These are phyloP conservation scores for Zaprionus kolodkinae DNA, from an alignment of 1,140 invertebrate genomes.

Conservation along the genomic window DNA sequence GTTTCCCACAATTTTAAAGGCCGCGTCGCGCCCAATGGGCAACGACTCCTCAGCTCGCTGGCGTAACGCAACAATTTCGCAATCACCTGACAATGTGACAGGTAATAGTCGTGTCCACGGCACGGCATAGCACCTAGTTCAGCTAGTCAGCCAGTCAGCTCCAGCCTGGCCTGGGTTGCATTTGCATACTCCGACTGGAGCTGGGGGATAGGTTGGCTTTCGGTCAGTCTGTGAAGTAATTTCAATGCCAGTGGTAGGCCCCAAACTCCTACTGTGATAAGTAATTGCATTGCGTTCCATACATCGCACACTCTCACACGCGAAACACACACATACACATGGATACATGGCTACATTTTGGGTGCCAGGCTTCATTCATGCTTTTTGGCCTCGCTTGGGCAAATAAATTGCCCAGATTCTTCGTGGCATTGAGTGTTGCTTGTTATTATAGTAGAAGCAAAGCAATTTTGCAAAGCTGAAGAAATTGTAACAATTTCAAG, in stretches of 20 bases:
- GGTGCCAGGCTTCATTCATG: conserved; percentile 72
- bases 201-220: background rate
- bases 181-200: conserved; percentile 58
- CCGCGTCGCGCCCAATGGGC: conserved; percentile 48
- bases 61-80: conserved; percentile 82
- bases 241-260: conserved; percentile 56
- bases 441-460: conserved; percentile 81
- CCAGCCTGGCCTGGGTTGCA: conserved; percentile 33
- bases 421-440: conserved; percentile 57
- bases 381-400: conserved; percentile 53
- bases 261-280: conserved; percentile 75
- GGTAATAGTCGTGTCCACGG: conserved; percentile 81
- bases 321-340: conserved; percentile 21
- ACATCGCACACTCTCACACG: conserved; percentile 15
- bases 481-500: background rate
- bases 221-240: conserved; percentile 62
- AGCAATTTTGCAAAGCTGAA: conserved; percentile 69
- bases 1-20: conserved; percentile 80
- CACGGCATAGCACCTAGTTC: conserved; percentile 46
- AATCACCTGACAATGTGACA: conserved; percentile 83
- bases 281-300: conserved; percentile 73
- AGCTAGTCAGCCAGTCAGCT: background rate
- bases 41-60: conserved; percentile 23
- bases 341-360: conserved; percentile 40
- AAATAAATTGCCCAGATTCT: conserved; percentile 74